Conservation (phyloP, 2,113 vertebrate species). For the Dromiciops gliroides region DNA sequence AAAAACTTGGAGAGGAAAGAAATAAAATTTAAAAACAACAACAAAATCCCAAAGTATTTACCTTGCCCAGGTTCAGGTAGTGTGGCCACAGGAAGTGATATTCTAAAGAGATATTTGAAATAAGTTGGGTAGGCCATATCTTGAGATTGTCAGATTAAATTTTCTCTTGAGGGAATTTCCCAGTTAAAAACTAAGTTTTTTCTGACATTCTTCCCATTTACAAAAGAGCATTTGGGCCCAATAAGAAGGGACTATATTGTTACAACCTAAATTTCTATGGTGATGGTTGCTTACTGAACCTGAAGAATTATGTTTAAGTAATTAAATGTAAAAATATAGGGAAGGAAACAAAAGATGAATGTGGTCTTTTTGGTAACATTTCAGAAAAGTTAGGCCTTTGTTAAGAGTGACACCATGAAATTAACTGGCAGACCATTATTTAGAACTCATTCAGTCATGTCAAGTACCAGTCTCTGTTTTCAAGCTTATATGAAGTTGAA, state of each 20-base stretch:
- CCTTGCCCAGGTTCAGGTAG: neutral
- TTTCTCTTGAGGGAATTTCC: neutral
- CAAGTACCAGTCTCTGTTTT: neutral
- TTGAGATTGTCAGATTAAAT: neutral
- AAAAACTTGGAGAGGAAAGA: neutral
- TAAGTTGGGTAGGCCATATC: neutral
- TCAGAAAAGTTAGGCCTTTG: neutral
- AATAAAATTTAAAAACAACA: neutral
- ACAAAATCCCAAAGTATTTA: neutral
- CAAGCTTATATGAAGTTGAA: slow-evolving; percentile 14
- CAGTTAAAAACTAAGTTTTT: slow-evolving; percentile 20
- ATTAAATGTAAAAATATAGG: neutral
- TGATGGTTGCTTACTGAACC: neutral
- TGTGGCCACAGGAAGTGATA: neutral
- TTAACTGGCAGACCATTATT: neutral
- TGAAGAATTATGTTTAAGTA: neutral
- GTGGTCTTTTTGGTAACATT: neutral
- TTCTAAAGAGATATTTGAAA: neutral
- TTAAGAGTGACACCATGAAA: neutral
- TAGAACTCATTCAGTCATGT: neutral
- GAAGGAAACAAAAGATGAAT: neutral
- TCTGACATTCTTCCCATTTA: neutral
- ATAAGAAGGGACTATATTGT: neutral
- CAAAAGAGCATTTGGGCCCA: slow-evolving; percentile 8
- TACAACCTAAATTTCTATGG: neutral